Percentiles rank a stretch among this genome's conserved stretches.
phyloP scores from a whole-genome alignment of 2,113 vertebrate species.

The Hippocampus barbouri region DNA sequence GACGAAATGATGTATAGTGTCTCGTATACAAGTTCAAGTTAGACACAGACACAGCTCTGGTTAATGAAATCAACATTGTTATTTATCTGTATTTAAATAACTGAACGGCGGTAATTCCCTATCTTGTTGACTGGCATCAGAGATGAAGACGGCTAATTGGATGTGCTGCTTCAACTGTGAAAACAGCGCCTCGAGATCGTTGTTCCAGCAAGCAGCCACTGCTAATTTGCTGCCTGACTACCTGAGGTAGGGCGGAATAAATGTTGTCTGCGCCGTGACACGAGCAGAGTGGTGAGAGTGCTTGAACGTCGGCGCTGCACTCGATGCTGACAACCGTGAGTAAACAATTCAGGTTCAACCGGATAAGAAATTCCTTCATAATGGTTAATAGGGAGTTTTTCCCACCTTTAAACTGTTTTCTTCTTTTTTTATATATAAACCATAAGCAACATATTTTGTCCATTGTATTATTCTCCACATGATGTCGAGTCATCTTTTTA shows the following conservation, averaged over 20 bases:
- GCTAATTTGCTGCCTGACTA: conserved; percentile 53
- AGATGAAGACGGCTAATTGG: conserved; percentile 34
- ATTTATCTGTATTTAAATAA: conserved; percentile 7
- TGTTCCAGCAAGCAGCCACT: conserved; percentile 21
- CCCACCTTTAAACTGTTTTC: not conserved
- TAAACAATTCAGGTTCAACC: conserved; percentile 1
- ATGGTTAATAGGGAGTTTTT: not conserved
- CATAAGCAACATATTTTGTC: too few species aligned
- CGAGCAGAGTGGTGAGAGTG: conserved; percentile 6
- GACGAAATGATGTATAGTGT: not conserved
- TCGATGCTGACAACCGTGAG: not conserved
- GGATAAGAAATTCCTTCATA: not conserved
- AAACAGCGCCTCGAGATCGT: conserved; percentile 27
- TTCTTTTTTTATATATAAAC: not conserved
- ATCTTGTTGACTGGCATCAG: conserved; percentile 12
- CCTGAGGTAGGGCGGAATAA: conserved; percentile 18
- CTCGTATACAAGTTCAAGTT: not conserved
- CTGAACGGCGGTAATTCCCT: conserved; percentile 1
- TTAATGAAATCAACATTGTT: conserved; percentile 3
- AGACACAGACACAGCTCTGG: not conserved
- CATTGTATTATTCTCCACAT: too few species aligned
- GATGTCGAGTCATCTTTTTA: too few species aligned
- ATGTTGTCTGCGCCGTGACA: conserved; percentile 33
- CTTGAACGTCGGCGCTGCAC: not conserved
- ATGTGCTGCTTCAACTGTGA: conserved; percentile 27